Percentiles rank a stretch among this genome's conserved stretches.
phyloP scores from a whole-genome alignment of 2,797 vertebrate species.

The Acomys russatus region DNA sequence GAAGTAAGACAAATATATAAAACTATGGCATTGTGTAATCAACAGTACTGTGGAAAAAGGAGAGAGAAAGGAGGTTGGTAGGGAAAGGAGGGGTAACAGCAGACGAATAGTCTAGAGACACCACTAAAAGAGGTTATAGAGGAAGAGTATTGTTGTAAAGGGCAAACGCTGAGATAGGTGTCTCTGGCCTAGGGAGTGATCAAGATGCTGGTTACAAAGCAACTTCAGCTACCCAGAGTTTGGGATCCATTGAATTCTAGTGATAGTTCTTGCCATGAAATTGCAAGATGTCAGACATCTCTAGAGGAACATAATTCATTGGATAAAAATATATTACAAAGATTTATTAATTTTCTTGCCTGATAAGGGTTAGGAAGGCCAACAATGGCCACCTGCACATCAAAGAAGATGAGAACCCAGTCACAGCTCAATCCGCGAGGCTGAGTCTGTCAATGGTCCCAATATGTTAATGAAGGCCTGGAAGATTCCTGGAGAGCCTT shows the following conservation, averaged over 20 bases:
- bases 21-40: not conserved
- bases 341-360: not conserved
- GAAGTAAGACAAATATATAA: not conserved
- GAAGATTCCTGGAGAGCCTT: not conserved
- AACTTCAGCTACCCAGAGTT: not conserved
- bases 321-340: not conserved
- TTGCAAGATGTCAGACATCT: not conserved
- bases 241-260: not conserved
- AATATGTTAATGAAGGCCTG: not conserved
- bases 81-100: accelerated
- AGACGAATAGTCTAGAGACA: not conserved
- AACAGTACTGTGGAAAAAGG: not conserved
- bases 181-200: not conserved
- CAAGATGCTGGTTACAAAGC: not conserved
- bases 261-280: not conserved
- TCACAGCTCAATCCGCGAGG: not conserved
- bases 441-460: not conserved
- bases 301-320: not conserved
- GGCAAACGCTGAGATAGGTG: not conserved
- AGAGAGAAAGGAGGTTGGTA: not conserved
- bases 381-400: not conserved
- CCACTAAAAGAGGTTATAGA: not conserved
- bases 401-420: not conserved
- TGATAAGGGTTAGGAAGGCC: not conserved
- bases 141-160: not conserved